A percentile compares a stretch with the other conserved stretches of the same genome.
Evolutionary conservation across 2,888 invertebrate species (phyloP).

Genomic region (Agriopis leucophaearia): DNA sequence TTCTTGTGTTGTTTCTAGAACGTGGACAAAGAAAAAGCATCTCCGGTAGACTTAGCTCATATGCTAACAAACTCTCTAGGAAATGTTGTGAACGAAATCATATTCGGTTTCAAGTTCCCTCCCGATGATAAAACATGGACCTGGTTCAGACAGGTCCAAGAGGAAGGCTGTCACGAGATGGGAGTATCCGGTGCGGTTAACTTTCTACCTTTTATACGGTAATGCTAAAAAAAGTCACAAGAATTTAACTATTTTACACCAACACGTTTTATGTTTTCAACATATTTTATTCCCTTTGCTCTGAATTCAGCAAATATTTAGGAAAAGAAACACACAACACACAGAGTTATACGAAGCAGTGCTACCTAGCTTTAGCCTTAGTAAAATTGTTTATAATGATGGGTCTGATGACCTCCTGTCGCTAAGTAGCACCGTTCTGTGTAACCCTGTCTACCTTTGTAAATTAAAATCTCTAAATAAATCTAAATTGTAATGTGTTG

Average conservation of each 20-base stretch:
- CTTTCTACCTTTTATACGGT: constrained; percentile 94
- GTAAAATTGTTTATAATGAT: too few relatives aligned
- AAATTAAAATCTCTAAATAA: too few relatives aligned
- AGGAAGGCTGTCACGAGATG: constrained; percentile 93
- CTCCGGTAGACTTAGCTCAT: constrained; percentile 80
- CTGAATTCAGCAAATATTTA: too few relatives aligned
- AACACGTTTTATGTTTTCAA: too few relatives aligned
- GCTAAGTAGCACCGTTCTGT: too few relatives aligned
- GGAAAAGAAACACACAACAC: too few relatives aligned
- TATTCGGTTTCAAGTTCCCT: constrained; percentile 91
- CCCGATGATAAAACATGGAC: constrained; percentile 91
- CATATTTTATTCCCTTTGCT: too few relatives aligned
- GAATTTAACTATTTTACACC: neutral
- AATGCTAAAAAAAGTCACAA: constrained; percentile 36
- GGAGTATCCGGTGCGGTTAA: constrained; percentile 94
- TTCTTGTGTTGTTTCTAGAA: constrained; percentile 57
- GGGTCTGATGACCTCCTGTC: too few relatives aligned
- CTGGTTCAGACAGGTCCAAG: constrained; percentile 92
- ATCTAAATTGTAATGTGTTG: too few relatives aligned
- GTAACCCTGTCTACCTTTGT: too few relatives aligned
- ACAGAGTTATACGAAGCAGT: too few relatives aligned
- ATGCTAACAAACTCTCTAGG: constrained; percentile 90
- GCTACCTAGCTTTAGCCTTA: too few relatives aligned
- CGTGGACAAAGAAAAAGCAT: constrained; percentile 61
- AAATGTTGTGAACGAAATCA: constrained; percentile 91